Conservation (phyloP, 2,797 vertebrate species). For the Gambelia wislizenii region DNA sequence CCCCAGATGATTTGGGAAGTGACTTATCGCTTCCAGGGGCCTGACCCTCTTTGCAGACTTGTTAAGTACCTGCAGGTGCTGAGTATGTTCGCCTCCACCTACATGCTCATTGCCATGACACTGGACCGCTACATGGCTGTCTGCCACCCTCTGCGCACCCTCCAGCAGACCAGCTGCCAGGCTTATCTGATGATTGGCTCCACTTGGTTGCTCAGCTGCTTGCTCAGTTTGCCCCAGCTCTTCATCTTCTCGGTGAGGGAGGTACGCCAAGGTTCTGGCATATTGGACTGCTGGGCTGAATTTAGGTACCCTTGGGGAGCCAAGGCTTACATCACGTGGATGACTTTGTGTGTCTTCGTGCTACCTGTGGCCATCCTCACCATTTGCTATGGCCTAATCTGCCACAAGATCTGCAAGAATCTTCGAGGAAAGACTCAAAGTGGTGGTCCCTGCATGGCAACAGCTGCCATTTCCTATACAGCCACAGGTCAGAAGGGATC, state of each 20-base stretch:
- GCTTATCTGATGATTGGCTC: conserved; percentile 86
- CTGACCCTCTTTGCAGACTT: conserved; percentile 88
- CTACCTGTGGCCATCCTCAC: conserved; percentile 85
- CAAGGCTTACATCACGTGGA: conserved; percentile 92
- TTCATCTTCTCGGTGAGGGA: conserved; percentile 93
- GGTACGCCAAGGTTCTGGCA: conserved; percentile 84
- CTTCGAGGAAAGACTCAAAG: conserved; percentile 84
- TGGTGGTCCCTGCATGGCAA: fast-evolving
- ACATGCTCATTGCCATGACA: conserved; percentile 95
- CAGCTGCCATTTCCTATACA: fast-evolving
- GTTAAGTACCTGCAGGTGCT: conserved; percentile 97
- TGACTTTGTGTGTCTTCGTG: conserved; percentile 87
- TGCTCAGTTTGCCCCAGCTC: conserved; percentile 92
- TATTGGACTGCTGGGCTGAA: conserved; percentile 93
- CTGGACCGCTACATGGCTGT: conserved; percentile 95
- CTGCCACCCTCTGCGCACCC: conserved; percentile 91
- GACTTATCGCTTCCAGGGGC: conserved; percentile 91
- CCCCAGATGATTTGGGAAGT: conserved; percentile 96
- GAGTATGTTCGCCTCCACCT: conserved; percentile 98
- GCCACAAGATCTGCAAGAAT: conserved; percentile 89
- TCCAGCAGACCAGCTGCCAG: conserved; percentile 86
- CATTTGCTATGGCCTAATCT: conserved; percentile 90
- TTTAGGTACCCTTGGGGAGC: conserved; percentile 88
- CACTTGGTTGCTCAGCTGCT: conserved; percentile 87
- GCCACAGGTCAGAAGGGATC: neutral